Conservation (phyloP, 2,113 vertebrate genomes). For the Pampusana beccarii region DNA sequence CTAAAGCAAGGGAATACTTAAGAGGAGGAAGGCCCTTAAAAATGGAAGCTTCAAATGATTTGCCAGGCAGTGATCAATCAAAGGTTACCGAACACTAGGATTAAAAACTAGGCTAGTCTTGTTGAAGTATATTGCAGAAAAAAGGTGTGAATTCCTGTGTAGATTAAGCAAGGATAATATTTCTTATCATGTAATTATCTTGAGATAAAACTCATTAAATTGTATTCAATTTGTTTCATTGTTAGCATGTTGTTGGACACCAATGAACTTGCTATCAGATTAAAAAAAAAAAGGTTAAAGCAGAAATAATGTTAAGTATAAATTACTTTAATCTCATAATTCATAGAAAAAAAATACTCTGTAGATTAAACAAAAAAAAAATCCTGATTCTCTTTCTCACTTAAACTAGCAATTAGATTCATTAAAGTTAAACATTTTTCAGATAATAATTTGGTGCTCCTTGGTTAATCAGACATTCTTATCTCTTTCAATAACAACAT, state of each 20-base stretch:
- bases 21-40: background rate
- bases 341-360: background rate
- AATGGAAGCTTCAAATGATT: background rate
- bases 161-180: background rate
- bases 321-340: slow-evolving; percentile 35
- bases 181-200: background rate
- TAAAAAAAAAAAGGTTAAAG: slow-evolving; percentile 59
- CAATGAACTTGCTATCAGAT: slow-evolving; percentile 9
- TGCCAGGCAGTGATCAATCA: background rate
- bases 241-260: background rate
- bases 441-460: background rate
- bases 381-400: background rate
- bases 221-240: background rate
- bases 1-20: background rate
- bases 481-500: background rate
- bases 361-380: background rate
- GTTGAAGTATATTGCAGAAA: background rate
- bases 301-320: slow-evolving; percentile 35
- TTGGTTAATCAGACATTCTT: background rate
- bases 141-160: background rate
- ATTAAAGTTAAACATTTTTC: background rate
- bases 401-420: background rate
- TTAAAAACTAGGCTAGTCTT: background rate
- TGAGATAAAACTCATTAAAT: background rate
- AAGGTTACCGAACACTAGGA: background rate